Percentiles rank a stretch among this genome's conserved stretches.
phyloP scores from a whole-genome alignment of 2,888 invertebrate genomes.

The Odontocolon sp. region DNA sequence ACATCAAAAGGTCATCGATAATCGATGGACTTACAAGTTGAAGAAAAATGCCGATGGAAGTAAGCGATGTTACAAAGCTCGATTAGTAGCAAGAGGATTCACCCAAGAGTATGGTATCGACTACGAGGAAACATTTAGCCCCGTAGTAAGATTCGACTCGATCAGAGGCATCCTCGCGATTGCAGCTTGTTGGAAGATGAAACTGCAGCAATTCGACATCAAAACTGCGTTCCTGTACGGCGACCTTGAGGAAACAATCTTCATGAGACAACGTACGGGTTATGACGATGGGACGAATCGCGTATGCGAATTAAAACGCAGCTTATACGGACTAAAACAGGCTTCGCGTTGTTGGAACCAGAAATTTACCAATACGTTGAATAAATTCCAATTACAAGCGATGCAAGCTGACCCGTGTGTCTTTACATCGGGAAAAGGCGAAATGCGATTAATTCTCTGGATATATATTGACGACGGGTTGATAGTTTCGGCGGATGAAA shows the following conservation, averaged over 20 bases:
- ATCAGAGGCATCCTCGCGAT: conserved; percentile 56
- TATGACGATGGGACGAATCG: background rate
- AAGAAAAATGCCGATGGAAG: conserved; percentile 60
- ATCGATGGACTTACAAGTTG: conserved; percentile 61
- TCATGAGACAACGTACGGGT: conserved; percentile 57
- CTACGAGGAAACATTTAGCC: conserved; percentile 61
- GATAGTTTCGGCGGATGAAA: conserved; percentile 43
- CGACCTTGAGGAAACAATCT: conserved; percentile 58
- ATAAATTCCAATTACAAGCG: conserved; percentile 56
- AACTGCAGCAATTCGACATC: conserved; percentile 59
- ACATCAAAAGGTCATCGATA: conserved; percentile 45
- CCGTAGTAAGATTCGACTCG: conserved; percentile 53
- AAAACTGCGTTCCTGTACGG: conserved; percentile 63
- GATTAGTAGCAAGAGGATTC: conserved; percentile 63
- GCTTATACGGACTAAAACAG: conserved; percentile 72
- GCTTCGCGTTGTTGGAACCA: conserved; percentile 68
- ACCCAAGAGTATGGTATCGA: conserved; percentile 59
- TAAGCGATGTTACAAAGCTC: conserved; percentile 60
- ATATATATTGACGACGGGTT: conserved; percentile 61
- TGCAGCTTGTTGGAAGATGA: conserved; percentile 45
- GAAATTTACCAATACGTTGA: conserved; percentile 60
- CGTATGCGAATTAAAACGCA: conserved; percentile 66
- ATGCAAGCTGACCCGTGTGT: conserved; percentile 66
- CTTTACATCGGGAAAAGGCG: conserved; percentile 42
- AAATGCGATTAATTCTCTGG: conserved; percentile 35